Percentiles rank a stretch among this genome's conserved stretches.
Conservation (phyloP, 2,888 invertebrate genomes). For the Mesochorus sp. region DNA sequence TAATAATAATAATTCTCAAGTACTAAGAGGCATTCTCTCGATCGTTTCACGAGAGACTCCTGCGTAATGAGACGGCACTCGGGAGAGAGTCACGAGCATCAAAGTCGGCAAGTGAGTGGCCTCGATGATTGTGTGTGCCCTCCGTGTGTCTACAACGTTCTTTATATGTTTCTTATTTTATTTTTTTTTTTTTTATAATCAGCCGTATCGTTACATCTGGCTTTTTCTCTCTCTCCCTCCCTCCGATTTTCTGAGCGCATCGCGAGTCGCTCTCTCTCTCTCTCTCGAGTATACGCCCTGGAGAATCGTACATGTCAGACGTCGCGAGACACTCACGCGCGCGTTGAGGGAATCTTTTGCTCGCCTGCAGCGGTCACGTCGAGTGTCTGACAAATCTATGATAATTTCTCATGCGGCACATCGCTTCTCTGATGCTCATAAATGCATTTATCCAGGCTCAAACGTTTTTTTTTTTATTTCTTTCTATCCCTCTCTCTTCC, state of each 20-base stretch:
- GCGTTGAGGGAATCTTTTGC: background rate
- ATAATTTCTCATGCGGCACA: constrained; percentile 30
- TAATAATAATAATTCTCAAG: too few relatives aligned
- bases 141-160: constrained; percentile 18
- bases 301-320: constrained; percentile 33
- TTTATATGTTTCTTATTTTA: background rate
- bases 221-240: constrained; percentile 9
- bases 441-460: background rate
- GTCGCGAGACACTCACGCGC: constrained; percentile 1
- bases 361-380: constrained; percentile 43
- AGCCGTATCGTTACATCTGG: background rate
- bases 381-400: constrained; percentile 35
- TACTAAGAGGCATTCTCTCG: constrained; percentile 22
- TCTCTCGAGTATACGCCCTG: constrained; percentile 7
- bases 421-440: background rate
- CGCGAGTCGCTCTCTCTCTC: background rate
- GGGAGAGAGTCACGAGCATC: constrained; percentile 21
- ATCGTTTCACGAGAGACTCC: background rate
- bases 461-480: background rate
- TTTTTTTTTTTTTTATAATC: constrained; percentile 5
- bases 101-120: constrained; percentile 7
- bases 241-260: background rate
- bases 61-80: constrained; percentile 41
- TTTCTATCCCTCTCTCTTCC: background rate
- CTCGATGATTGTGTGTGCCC: constrained; percentile 15